phyloP scores from a whole-genome alignment of 2,888 invertebrate genomes.

The Pseudococcus longispinus region DNA sequence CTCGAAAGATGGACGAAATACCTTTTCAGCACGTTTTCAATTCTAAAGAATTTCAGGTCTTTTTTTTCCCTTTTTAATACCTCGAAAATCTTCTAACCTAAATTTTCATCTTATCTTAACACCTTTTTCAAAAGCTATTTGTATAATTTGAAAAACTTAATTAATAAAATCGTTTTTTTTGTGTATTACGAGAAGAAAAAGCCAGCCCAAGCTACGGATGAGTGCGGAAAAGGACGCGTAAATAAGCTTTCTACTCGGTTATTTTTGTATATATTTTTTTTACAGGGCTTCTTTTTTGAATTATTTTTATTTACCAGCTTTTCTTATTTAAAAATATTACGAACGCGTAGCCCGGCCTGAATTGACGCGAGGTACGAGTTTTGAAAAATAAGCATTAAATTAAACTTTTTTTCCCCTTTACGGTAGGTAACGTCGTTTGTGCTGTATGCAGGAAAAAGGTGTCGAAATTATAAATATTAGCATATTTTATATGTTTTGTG shows the following conservation, averaged over 20 bases:
- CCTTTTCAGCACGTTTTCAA: not conserved
- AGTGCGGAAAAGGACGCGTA: not conserved
- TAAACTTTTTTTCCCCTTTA: not conserved
- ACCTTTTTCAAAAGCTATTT: not conserved
- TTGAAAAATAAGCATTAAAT: conserved; percentile 1
- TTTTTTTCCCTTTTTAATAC: not conserved
- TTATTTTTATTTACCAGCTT: not conserved
- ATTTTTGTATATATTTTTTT: not conserved
- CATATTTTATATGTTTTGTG: conserved; percentile 24
- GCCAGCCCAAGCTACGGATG: not conserved
- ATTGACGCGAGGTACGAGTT: not conserved
- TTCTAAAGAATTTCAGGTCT: not conserved
- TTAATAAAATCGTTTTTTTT: not conserved
- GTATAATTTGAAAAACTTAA: conserved; percentile 1
- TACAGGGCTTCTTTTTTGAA: not conserved
- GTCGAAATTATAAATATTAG: conserved; percentile 28
- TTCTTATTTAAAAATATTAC: conserved; percentile 26
- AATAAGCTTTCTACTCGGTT: conserved; percentile 4
- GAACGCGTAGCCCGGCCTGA: not conserved
- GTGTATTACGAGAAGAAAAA: not conserved
- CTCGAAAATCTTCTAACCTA: not conserved
- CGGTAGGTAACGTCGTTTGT: not conserved
- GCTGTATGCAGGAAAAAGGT: not conserved
- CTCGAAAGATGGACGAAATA: not conserved
- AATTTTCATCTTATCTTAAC: not conserved